Percentiles rank a stretch among this genome's conserved stretches.
Conservation (phyloP, 2,113 vertebrate genomes). For the Epinephelus fuscoguttatus region DNA sequence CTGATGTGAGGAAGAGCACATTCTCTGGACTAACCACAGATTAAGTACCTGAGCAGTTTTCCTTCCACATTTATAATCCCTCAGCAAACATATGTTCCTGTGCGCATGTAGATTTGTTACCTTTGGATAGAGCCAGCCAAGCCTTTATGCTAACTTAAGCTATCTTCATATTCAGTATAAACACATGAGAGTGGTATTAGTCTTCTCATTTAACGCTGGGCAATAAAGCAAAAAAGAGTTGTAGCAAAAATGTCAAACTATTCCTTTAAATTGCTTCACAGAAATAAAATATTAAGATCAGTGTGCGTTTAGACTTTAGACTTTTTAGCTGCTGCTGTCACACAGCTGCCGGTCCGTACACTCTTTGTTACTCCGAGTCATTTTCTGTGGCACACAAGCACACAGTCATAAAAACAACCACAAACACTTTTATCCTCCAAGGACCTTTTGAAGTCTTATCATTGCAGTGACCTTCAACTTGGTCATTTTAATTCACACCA, state of each 20-base stretch:
- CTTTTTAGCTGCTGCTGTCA: not conserved
- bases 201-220: not conserved
- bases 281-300: not conserved
- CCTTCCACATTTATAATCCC: too few relatives aligned
- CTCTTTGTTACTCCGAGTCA: not conserved
- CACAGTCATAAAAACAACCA: too few relatives aligned
- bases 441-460: not conserved
- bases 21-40: too few relatives aligned
- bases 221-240: not conserved
- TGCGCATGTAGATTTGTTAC: too few relatives aligned
- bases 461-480: constrained; percentile 8
- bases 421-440: not conserved
- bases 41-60: too few relatives aligned
- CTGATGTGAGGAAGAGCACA: too few relatives aligned
- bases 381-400: not conserved
- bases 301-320: not conserved
- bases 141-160: too few relatives aligned
- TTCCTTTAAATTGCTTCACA: not conserved
- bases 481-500: constrained; percentile 5
- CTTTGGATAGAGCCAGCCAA: too few relatives aligned
- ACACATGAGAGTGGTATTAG: not conserved
- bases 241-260: not conserved
- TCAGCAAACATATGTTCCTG: too few relatives aligned
- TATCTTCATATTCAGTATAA: not conserved
- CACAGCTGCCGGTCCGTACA: too few relatives aligned